Base-by-base conservation (phyloP, 2,797 vertebrate genomes). In the Iguana delicatissima region DNA sequence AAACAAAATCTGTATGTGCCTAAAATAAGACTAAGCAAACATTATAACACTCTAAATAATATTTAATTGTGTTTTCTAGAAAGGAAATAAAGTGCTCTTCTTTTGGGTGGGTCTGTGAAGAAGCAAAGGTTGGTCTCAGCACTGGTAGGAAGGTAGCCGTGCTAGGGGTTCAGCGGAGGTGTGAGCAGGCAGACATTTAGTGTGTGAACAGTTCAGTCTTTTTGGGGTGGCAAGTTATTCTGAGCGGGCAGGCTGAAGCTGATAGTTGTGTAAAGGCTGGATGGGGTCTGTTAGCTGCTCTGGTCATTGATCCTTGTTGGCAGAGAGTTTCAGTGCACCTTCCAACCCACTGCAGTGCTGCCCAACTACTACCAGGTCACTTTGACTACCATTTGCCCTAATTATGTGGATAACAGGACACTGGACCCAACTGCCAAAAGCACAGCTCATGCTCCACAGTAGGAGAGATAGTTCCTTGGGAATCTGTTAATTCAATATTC, bases 301-400 rank as follows among this genome's bases (percentile, higher is more conserved):
- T 67, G 59, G 57, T 87, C 38, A 64, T 38, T 87, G 74, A 42
- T 29, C 57, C 38, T 83, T 83, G 67, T 32, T 88, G 69, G 29
- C 81, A 46, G 52, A 59, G 35, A 88, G 38, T 7, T 82, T 20
- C 32, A n/a, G 1, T 83, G 62, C 18, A 35, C 29, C 52, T 20
- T 35, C 52, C 57, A 79, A 22, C 64, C 81, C 67, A 32, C n/a
- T 89, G 35, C 32, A 67, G 22, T 88, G 32, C 80, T 74, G 38
- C 42, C 35, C 10, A 26, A 8, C 29, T 67, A 29, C 16, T 77
- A 55, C 6, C 64, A 10, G 52, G 38, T 50, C 14, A 64, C 20
- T 83, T 38, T n/a, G 32, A n/a, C 35, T 74, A n/a, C 32, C 35
- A 74, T 10, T 8, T 74, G 9, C 12, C 32, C 35, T 80, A 24